Percentiles rank a stretch among this genome's conserved stretches.
These are phyloP conservation scores for Psittacus erithacus DNA, from an alignment of 2,113 vertebrate species.

Conservation along the genomic window DNA sequence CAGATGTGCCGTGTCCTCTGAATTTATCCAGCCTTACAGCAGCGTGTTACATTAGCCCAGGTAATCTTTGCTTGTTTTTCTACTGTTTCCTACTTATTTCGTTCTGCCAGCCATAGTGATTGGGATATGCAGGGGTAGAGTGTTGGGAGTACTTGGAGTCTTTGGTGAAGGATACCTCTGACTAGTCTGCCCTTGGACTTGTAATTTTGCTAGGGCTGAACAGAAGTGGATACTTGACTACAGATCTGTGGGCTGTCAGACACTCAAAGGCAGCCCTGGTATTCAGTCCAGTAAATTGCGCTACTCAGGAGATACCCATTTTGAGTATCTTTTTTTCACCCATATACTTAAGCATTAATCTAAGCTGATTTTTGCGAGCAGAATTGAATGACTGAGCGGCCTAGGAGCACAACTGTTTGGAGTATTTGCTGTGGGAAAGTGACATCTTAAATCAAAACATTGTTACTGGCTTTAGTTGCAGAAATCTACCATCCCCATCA, in stretches of 20 bases:
- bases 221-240: neutral
- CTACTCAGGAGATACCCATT: neutral
- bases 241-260: neutral
- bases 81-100: neutral
- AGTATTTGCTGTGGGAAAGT: neutral
- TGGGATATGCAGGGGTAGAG: neutral
- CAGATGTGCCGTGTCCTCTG: neutral
- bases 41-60: neutral
- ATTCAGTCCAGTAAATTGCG: neutral
- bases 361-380: neutral
- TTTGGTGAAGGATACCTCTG: neutral
- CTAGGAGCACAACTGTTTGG: neutral
- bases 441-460: conserved; percentile 41
- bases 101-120: neutral
- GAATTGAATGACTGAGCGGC: neutral
- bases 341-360: neutral
- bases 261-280: neutral
- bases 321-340: neutral
- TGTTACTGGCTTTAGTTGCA: neutral
- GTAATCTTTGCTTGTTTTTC: neutral
- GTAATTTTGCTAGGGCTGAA: neutral
- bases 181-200: neutral
- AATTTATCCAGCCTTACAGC: neutral
- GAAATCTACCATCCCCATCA: neutral
- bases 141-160: neutral